These are phyloP conservation scores for Poecilus cupreus DNA, from an alignment of 2,888 invertebrate species.

Conservation along the genomic window DNA sequence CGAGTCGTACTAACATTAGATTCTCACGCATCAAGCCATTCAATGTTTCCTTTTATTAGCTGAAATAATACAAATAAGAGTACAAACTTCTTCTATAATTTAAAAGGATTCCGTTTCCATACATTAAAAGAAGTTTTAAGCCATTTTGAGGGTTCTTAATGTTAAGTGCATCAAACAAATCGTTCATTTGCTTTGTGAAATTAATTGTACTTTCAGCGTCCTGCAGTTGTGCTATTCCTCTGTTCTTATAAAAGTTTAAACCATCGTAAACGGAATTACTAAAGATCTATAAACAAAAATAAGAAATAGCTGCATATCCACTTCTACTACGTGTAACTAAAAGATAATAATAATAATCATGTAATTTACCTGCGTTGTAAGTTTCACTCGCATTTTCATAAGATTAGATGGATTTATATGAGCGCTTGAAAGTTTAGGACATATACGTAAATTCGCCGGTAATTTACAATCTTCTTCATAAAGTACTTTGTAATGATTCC, in stretches of 20 bases:
- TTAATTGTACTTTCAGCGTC: conserved; percentile 35
- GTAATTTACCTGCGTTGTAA: conserved; percentile 54
- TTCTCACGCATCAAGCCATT: no score
- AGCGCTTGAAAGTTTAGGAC: conserved; percentile 56
- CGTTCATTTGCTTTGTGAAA: conserved; percentile 47
- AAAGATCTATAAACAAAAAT: conserved; percentile 53
- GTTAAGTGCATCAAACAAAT: conserved; percentile 43
- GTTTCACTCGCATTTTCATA: conserved; percentile 60
- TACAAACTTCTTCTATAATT: no score
- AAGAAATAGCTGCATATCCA: no score
- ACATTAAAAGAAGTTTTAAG: no score
- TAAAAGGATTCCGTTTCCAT: no score
- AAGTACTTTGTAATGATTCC: conserved; percentile 55
- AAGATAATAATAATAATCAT: background rate
- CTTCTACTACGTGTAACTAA: background rate
- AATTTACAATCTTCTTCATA: conserved; percentile 48
- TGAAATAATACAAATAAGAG: no score
- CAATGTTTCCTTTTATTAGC: no score
- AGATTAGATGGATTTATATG: conserved; percentile 55
- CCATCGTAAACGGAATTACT: conserved; percentile 52
- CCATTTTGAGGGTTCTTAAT: no score
- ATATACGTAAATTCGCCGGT: conserved; percentile 53
- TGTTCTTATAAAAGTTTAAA: conserved; percentile 30
- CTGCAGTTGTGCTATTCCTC: background rate
- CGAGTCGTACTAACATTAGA: no score